Evolutionary conservation across 2,888 invertebrate genomes (phyloP).

Genomic region (Phyto melanocephala): DNA sequence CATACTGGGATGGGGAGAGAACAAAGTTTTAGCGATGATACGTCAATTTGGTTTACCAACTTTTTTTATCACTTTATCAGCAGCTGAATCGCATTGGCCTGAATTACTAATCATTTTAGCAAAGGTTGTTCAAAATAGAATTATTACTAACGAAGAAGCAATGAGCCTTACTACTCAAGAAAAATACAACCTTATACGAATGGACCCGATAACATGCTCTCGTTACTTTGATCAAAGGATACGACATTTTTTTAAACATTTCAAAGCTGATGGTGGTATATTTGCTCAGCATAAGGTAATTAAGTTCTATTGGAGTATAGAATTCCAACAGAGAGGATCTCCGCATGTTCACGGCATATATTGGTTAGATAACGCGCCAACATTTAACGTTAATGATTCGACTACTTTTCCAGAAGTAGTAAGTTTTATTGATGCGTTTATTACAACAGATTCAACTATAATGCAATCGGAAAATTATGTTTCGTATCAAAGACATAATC

Average conservation of each 20-base stretch:
- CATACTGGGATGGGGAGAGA: neutral
- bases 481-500: slow-evolving; percentile 44
- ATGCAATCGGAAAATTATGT: slow-evolving; percentile 19
- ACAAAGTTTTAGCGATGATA: slow-evolving; percentile 23
- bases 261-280: slow-evolving; percentile 14
- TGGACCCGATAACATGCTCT: slow-evolving; percentile 31
- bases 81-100: slow-evolving; percentile 39
- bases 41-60: slow-evolving; percentile 12
- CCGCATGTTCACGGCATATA: slow-evolving; percentile 54
- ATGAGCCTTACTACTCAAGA: neutral
- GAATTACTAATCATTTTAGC: slow-evolving; percentile 30
- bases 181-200: slow-evolving; percentile 34
- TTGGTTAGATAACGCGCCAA: no score
- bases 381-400: neutral
- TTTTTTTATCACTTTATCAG: slow-evolving; percentile 24
- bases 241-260: slow-evolving; percentile 30
- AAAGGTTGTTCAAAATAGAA: slow-evolving; percentile 2
- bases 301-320: slow-evolving; percentile 48
- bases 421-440: slow-evolving; percentile 43
- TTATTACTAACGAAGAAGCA: slow-evolving; percentile 24
- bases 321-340: slow-evolving; percentile 56
- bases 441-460: slow-evolving; percentile 28
- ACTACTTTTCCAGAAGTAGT: slow-evolving; percentile 6
- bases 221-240: slow-evolving; percentile 44
- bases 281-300: neutral